Base-by-base conservation (phyloP, 2,888 invertebrate genomes). In the Nemotelus pantherinus region DNA sequence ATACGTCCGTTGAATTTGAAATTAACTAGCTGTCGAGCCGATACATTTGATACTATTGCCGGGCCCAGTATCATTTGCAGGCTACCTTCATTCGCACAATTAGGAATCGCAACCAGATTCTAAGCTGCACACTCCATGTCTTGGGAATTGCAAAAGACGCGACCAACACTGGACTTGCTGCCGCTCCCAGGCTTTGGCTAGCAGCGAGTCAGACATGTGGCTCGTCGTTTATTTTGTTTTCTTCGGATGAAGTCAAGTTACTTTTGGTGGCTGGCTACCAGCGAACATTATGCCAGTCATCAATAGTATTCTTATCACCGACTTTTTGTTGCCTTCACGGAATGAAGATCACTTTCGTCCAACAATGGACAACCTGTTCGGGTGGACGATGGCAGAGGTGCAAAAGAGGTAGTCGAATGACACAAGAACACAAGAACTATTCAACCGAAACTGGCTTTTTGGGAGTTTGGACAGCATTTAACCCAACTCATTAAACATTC, bases 401-500 rank as follows among this genome's bases (percentile, higher is more conserved):
- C 7, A 63, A 7, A 41, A 3, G 45, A 65, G 25, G 63, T 43
- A 63, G 63, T 6, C 63, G 63, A 39, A 58, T 25, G 9, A 7
- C 43, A 63, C 63, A 63, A 63, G 63, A 58, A 58, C 58, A n/a
- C 10, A 58, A 50, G 7, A 58, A 25, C 43, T 64, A 7, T 43
- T 39, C 64, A 64, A n/a, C n/a, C 9, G 41, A 3, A 63, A 63
- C 39, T 63, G 63, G 63, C 41, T 72, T 72, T 58, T 72, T 72
- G 45, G 45, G 58, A 72, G 45, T 58, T 41, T 65, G 45, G 9
- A 53, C 58, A 72, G 45, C 72, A 58, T 58, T 71, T 58, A 44
- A 72, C 44, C 45, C 50, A 67, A 78, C 75, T 78, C 60, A 78
- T 78, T 78, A 57, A 50, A 70, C 68, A 78, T 78, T 78, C 78